Conservation (phyloP, 1,140 invertebrate species). For the Nephotettix cincticeps region DNA sequence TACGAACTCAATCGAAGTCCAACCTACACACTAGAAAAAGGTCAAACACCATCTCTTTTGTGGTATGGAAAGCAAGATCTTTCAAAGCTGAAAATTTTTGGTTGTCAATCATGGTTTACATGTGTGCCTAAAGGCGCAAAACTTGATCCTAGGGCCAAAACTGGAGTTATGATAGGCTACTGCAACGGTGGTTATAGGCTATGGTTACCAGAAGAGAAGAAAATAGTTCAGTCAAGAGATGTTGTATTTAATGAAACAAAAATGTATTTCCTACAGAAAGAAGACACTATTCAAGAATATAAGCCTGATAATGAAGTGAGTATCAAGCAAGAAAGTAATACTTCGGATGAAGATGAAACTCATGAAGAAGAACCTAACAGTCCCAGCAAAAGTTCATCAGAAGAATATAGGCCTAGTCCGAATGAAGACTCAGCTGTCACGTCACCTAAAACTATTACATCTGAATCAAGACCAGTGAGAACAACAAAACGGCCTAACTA, state of each 20-base stretch:
- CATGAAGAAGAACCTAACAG: too few relatives aligned
- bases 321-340: slow-evolving; percentile 1
- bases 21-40: not conserved
- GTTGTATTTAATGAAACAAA: slow-evolving; percentile 25
- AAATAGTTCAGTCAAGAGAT: slow-evolving; percentile 19
- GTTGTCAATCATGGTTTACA: slow-evolving; percentile 22
- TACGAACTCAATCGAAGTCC: slow-evolving; percentile 31
- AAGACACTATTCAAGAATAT: not conserved
- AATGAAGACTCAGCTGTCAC: too few relatives aligned
- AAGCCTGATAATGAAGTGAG: not conserved
- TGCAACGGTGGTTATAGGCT: slow-evolving; percentile 10
- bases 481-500: not conserved
- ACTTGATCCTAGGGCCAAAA: slow-evolving; percentile 14
- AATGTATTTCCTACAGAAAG: slow-evolving; percentile 10
- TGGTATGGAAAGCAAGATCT: slow-evolving; percentile 25
- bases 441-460: too few relatives aligned
- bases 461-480: not conserved
- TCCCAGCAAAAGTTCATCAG: too few relatives aligned
- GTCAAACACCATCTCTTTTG: slow-evolving; percentile 6
- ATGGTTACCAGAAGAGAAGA: slow-evolving; percentile 12
- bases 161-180: slow-evolving; percentile 23
- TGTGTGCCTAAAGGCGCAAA: slow-evolving; percentile 21
- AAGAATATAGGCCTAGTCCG: too few relatives aligned
- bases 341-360: too few relatives aligned
- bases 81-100: slow-evolving; percentile 27